Percentiles rank a stretch among this genome's conserved stretches.
phyloP scores from a whole-genome alignment of 2,113 vertebrate species.

The Otolemur garnettii region DNA sequence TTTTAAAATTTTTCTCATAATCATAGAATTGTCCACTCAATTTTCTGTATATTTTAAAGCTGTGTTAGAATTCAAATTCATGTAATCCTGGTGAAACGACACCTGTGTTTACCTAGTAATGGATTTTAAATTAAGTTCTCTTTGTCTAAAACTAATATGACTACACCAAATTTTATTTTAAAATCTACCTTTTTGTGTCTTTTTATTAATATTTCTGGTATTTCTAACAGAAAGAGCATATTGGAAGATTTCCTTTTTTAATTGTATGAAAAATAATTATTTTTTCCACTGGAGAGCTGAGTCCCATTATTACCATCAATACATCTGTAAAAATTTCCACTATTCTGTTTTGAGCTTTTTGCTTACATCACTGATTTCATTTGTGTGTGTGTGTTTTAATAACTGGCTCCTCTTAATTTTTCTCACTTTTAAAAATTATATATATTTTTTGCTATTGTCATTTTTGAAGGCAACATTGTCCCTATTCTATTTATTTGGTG shows the following conservation, averaged over 20 bases:
- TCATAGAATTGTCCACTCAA: neutral
- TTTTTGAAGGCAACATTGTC: neutral
- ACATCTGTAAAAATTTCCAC: neutral
- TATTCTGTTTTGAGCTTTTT: neutral
- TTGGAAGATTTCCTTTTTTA: neutral
- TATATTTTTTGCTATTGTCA: neutral
- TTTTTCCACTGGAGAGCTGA: neutral
- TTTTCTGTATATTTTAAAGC: neutral
- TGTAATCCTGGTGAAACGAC: neutral
- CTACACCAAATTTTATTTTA: constrained; percentile 25
- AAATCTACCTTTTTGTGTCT: neutral
- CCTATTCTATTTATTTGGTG: neutral
- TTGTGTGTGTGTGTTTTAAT: neutral
- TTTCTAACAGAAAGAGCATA: neutral
- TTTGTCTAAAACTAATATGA: neutral
- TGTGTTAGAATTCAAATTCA: constrained; percentile 25
- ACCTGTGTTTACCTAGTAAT: neutral
- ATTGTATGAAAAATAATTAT: neutral
- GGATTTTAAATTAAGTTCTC: neutral
- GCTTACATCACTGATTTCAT: neutral
- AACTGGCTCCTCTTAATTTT: neutral
- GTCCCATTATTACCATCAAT: neutral
- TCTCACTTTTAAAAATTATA: neutral
- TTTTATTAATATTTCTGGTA: neutral
- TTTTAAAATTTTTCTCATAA: constrained; percentile 32